Evolutionary conservation across 2,797 vertebrate species (phyloP).

Genomic region (Pangasius larnaudii): DNA sequence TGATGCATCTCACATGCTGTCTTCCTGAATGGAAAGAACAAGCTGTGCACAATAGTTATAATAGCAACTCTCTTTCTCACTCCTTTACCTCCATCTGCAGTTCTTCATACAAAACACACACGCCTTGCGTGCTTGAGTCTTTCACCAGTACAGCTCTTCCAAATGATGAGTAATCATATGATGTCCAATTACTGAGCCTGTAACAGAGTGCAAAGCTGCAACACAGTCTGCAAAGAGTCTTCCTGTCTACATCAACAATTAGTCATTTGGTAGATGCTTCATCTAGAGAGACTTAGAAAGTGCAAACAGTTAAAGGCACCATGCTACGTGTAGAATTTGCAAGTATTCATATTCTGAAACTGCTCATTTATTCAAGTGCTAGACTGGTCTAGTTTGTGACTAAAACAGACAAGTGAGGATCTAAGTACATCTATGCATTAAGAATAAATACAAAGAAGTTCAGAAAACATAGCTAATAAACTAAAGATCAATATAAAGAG

Average conservation of each 20-base stretch:
- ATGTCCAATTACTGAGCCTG: background rate
- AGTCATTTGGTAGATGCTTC: background rate
- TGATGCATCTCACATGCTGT: conserved; percentile 38
- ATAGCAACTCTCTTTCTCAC: background rate
- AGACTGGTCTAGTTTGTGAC: background rate
- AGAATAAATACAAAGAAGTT: background rate
- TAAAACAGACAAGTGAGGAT: background rate
- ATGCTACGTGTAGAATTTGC: background rate
- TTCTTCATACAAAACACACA: background rate
- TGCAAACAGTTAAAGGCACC: background rate
- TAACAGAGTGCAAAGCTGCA: background rate
- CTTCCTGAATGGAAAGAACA: conserved; percentile 59
- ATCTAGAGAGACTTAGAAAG: background rate
- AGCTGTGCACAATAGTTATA: conserved; percentile 33
- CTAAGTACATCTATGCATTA: background rate
- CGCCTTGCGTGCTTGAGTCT: background rate
- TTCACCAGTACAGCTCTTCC: conserved; percentile 20
- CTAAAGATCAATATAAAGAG: background rate
- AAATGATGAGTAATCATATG: conserved; percentile 34
- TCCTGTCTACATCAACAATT: background rate
- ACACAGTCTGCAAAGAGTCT: background rate
- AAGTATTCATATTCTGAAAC: background rate
- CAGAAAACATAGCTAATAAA: background rate
- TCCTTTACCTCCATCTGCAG: background rate
- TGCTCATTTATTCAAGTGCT: background rate